Percentiles rank a stretch among this genome's conserved stretches.
Evolutionary conservation across 2,113 vertebrate species (phyloP).

Genomic region (Centropus bengalensis): DNA sequence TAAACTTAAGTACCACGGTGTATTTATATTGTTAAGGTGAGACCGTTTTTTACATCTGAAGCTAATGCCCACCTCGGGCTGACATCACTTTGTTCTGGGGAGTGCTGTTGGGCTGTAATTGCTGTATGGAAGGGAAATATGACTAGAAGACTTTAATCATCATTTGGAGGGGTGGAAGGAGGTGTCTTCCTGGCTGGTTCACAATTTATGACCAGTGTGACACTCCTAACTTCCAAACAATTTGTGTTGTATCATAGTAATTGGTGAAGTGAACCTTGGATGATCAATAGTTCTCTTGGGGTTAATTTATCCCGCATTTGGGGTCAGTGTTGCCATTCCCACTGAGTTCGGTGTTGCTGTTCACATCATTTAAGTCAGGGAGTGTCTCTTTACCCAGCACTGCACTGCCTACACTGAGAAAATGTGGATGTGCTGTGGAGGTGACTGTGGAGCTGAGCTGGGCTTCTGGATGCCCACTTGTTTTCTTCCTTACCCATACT

Average conservation of each 20-base stretch:
- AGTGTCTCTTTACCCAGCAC: background rate
- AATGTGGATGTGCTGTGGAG: fast-evolving
- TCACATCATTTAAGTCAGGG: background rate
- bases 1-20: background rate
- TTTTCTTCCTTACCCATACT: background rate
- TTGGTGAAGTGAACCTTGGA: background rate
- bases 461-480: background rate
- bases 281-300: constrained; percentile 23
- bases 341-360: background rate
- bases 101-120: constrained; percentile 20
- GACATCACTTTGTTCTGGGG: constrained; percentile 13
- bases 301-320: background rate
- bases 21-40: constrained; percentile 25
- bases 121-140: constrained; percentile 5
- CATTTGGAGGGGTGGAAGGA: background rate
- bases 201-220: background rate
- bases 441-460: background rate
- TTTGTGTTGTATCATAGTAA: background rate
- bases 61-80: constrained; percentile 22
- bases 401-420: background rate
- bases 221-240: background rate
- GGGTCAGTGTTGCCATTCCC: background rate
- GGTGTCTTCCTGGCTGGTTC: background rate
- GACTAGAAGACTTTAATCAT: background rate
- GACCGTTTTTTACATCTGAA: background rate